Base-by-base conservation (phyloP, 2,113 vertebrate genomes). In the Agelaius tricolor region DNA sequence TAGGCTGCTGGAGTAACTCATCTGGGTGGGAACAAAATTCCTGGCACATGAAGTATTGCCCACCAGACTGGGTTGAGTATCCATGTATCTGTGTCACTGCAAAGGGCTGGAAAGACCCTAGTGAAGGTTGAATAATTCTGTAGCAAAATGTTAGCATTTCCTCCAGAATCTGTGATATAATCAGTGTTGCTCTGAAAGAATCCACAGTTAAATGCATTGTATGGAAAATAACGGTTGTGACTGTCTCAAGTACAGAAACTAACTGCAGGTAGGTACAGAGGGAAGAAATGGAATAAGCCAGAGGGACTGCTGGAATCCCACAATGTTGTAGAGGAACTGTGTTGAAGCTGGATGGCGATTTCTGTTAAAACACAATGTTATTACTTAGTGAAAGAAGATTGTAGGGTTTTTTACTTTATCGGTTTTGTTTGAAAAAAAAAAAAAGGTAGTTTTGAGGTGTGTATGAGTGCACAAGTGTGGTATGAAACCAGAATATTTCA, bases 331-430 rank as follows among this genome's bases (percentile, higher is more conserved):
- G 87, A 65, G 65, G 61, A 88, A 33, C 73, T 44, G 6, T 49
- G n/a, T 92, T 73, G 33, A 21, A 30, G 67, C 49, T 76, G 71
- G 71, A 46, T 57, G 43, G 75, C 0, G 0, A 59, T 55, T 95
- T 91, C 68, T 81, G 62, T 69, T 89, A 27, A 63, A 69, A 77
- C 41, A 52, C 47, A 23, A 49, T 0, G 3, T 78, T 51, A 43
- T 67, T 84, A n/a, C 44, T 87, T 94, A 93, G 78, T 59, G 57
- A 59, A 68, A 80, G 37, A 85, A 67, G 59, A 61, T 30, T 47
- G 28, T 87, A 86, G 69, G 37, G 10, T 14, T 54, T 79, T 72
- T 55, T 87, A 67, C 49, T 81, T 46, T 44, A 49, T 62, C 7
- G 4, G 47, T 75, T 90, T 49, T 44, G 27, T 35, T 49, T 24